Conservation (phyloP, 2,888 invertebrate species). For the Rutpela maculata region DNA sequence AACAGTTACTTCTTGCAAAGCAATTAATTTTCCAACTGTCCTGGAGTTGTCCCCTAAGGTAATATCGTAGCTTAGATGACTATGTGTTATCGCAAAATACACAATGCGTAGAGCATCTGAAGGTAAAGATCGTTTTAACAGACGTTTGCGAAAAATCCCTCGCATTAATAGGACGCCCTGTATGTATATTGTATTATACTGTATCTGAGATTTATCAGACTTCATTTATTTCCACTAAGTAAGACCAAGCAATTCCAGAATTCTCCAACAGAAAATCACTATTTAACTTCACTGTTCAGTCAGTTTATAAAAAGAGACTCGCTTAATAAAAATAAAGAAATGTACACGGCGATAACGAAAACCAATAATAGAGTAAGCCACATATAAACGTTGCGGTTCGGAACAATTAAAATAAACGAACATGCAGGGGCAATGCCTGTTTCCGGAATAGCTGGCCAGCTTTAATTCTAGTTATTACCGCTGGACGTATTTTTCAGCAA, state of each 20-base stretch:
- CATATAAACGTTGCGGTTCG: slow-evolving; percentile 17
- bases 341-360: background rate
- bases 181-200: too few relatives aligned
- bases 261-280: background rate
- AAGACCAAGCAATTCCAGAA: background rate
- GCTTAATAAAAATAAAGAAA: slow-evolving; percentile 11
- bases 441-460: slow-evolving; percentile 1
- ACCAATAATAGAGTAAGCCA: slow-evolving; percentile 26
- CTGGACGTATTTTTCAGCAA: background rate
- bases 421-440: slow-evolving; percentile 20
- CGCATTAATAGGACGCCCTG: too few relatives aligned
- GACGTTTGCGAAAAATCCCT: too few relatives aligned
- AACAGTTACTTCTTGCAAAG: too few relatives aligned
- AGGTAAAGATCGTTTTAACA: too few relatives aligned
- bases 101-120: too few relatives aligned
- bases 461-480: slow-evolving; percentile 15
- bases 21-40: too few relatives aligned
- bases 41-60: too few relatives aligned
- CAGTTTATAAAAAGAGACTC: background rate
- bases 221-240: background rate
- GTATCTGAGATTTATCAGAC: too few relatives aligned
- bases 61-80: too few relatives aligned
- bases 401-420: slow-evolving; percentile 23
- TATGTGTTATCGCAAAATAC: too few relatives aligned
- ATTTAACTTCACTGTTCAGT: background rate